Evolutionary conservation across 1,140 invertebrate genomes (phyloP), one percentile per base, ranked within the genome.

Genomic region (Charaxes varanes): DNA sequence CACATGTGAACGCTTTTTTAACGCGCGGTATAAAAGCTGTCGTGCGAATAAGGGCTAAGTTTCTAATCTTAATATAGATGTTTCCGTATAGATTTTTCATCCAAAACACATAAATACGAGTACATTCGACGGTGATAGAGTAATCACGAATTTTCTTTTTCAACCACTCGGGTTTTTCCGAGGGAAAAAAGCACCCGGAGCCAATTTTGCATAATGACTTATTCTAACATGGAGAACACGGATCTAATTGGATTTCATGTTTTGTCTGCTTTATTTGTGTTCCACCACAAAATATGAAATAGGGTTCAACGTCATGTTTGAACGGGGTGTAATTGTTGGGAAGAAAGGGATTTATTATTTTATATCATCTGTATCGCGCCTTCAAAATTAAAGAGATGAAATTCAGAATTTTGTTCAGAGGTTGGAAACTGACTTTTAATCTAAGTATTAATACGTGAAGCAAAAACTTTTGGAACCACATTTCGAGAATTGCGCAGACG

Each of bases 151-250:
- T 43, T 34, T 42, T 45, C 27, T 53, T 53, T 52, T 53, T 58
- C 33, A 47, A 49, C 36, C 40, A 40, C 45, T 31, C 41, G 30
- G 31, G 28, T 35, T 55, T 62, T 60, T 58, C n/a, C 56, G 51
- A 54, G 44, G 46, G 41, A 62, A 74, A 70, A 68, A 76, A 30
- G 4, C 48, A 62, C 49, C 52, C 54, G 24, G 45, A 64, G 53
- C 53, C 55, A 67, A 71, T 73, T 73, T 77, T 69, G 65, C 67
- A 76, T 72, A 70, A 69, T 76, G 64, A 72, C 62, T 71, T 71
- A 65, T 72, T 70, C 65, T 72, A 67, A 66, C 61, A 63, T 52
- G 46, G 55, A 40, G 55, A 64, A 59, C 56, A 60, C 57, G 58
- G 60, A 63, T 59, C 53, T 77, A 73, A 77, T 71, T 73, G 62